These are phyloP conservation scores for Aptenodytes patagonicus DNA, from an alignment of 2,113 vertebrate genomes.

Conservation along the genomic window DNA sequence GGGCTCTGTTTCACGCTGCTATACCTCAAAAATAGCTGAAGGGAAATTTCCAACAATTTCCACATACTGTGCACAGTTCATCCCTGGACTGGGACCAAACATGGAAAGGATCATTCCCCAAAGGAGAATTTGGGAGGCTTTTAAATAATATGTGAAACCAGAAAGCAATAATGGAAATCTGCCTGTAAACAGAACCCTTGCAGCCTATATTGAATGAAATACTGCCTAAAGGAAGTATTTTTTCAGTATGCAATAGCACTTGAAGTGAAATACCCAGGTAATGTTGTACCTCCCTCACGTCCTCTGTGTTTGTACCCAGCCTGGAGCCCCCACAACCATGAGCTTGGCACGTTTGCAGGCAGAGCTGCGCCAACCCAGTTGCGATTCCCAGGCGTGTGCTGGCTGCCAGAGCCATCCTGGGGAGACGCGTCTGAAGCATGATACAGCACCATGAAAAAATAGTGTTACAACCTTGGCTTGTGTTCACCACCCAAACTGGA, in stretches of 20 bases:
- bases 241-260: background rate
- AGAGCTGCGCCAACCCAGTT: background rate
- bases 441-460: background rate
- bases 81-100: background rate
- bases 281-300: background rate
- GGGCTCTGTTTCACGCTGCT: background rate
- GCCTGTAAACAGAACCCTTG: background rate
- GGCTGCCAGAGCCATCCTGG: background rate
- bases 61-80: background rate
- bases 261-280: background rate
- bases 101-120: background rate
- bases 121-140: background rate
- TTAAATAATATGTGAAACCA: background rate
- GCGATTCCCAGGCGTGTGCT: background rate
- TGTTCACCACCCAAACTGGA: background rate
- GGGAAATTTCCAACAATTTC: background rate
- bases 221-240: background rate
- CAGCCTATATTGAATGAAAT: background rate
- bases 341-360: background rate
- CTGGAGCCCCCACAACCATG: accelerated
- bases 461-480: background rate
- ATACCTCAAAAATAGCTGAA: background rate
- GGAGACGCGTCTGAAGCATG: background rate
- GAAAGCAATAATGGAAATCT: background rate
- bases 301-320: background rate